Evolutionary conservation across 2,797 vertebrate species (phyloP).

Genomic region (Tinamus major): DNA sequence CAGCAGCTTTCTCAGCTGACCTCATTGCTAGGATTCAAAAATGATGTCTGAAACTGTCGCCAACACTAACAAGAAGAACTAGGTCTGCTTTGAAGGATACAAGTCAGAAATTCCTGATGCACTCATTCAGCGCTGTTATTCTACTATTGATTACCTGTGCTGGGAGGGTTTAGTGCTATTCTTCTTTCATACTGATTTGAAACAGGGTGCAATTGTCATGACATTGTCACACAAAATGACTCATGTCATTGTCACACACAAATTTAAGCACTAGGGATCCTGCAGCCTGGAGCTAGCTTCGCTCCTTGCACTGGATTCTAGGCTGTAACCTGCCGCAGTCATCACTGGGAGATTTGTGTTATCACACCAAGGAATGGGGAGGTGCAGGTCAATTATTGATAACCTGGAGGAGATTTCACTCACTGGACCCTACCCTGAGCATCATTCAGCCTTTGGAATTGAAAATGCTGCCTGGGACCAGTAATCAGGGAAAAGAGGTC

Average conservation of each 20-base stretch:
- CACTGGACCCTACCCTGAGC: not conserved
- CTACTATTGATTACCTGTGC: not conserved
- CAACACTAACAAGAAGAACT: not conserved
- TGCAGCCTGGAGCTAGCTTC: not conserved
- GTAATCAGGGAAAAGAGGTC: not conserved
- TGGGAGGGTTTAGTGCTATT: not conserved
- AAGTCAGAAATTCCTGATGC: not conserved
- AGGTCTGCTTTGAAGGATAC: not conserved
- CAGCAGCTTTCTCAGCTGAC: too few species aligned
- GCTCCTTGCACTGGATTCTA: not conserved
- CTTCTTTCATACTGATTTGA: fast-evolving
- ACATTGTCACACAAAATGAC: not conserved
- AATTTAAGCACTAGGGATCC: not conserved
- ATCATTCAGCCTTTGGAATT: constrained; percentile 1
- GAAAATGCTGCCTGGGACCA: not conserved
- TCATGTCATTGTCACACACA: not conserved
- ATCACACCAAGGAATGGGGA: not conserved
- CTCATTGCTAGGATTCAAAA: not conserved
- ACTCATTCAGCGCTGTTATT: not conserved
- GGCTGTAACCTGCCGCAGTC: not conserved
- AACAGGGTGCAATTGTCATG: not conserved
- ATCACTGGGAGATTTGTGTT: not conserved
- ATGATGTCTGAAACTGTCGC: not conserved
- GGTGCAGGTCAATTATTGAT: not conserved
- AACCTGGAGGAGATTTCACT: not conserved